phyloP scores from a whole-genome alignment of 1,140 invertebrate species.

The Anastrepha obliqua region DNA sequence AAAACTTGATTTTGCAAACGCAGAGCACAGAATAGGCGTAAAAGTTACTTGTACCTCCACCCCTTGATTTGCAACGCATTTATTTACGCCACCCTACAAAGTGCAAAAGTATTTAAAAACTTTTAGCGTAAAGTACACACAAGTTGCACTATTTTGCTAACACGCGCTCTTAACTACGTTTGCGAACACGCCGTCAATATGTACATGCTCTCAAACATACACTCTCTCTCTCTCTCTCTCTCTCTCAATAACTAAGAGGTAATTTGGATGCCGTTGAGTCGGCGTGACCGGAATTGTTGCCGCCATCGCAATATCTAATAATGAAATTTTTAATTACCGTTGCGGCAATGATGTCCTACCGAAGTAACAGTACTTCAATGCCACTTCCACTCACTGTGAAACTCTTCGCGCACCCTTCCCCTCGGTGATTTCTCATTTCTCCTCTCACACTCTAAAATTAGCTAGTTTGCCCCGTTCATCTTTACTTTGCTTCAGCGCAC shows the following conservation, averaged over 20 bases:
- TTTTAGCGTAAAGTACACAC: neutral
- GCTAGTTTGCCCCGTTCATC: neutral
- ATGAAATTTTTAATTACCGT: conserved; percentile 47
- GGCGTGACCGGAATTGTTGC: neutral
- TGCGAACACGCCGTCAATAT: neutral
- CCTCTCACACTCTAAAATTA: neutral
- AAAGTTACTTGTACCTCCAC: neutral
- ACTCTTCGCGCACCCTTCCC: neutral
- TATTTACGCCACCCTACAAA: neutral
- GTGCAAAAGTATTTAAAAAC: conserved; percentile 32
- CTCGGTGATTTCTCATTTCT: neutral
- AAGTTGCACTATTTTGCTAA: neutral
- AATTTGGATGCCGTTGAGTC: neutral
- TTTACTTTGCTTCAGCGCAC: conserved; percentile 10
- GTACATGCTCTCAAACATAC: neutral
- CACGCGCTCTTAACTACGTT: neutral
- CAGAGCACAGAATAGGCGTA: neutral
- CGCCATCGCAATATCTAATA: conserved; percentile 43
- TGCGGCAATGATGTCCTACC: conserved; percentile 15
- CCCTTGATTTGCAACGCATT: neutral
- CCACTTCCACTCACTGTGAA: neutral
- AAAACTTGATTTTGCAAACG: neutral
- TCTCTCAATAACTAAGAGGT: too few relatives aligned
- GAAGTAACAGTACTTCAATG: neutral
- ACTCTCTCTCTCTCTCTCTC: neutral